Base-by-base conservation (phyloP, 2,113 vertebrate species). In the Phocoena phocoena region DNA sequence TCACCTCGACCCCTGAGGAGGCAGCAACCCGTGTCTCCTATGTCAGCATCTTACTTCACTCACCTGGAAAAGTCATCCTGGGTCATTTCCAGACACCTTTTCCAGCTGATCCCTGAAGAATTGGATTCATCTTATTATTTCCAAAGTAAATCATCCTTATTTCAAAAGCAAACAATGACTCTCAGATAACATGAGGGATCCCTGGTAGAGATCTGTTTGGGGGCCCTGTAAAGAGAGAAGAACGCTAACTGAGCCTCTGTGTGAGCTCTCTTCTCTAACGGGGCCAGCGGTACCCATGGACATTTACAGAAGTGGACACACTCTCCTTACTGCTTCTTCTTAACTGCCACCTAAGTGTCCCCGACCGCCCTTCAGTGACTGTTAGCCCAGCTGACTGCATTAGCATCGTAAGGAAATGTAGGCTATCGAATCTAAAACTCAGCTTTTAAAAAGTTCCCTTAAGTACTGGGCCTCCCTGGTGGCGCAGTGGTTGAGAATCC, bases 371-470 rank as follows among this genome's bases (percentile, higher is more conserved):
- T 77, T 93, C 67, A 44, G 50, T 92, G 68, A 73, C 97, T 90
- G 76, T 93, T 95, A 79, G 58, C 73, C 83, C 38, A 81, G 80
- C 41, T 63, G 83, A 79, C 70, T 71, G 79, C 82, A 84, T 95
- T 47, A 88, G 81, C 58, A 80, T 92, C 93, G 53, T 74, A 38
- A 97, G 77, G 53, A 84, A 88, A 82, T 11, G 3, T 31, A 83
- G 91, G 83, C 95, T 96, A 53, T 91, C 33, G 83, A 97, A 82
- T 90, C 92, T 83, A 76, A 81, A 97, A 70, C 62, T 67, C 68
- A 21, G 67, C 85, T 87, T 83, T 95, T 90, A 55, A 93, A 81
- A 95, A 90, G 62, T 68, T 44, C 25, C 18, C 33, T 26, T 53
- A 18, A 53, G 53, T 18, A 53, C 15, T 53, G 53, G 53, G 17